Evolutionary conservation across 2,888 invertebrate species (phyloP), one percentile per base, ranked within the genome.

Genomic region (Onthophagus sagittarius): DNA sequence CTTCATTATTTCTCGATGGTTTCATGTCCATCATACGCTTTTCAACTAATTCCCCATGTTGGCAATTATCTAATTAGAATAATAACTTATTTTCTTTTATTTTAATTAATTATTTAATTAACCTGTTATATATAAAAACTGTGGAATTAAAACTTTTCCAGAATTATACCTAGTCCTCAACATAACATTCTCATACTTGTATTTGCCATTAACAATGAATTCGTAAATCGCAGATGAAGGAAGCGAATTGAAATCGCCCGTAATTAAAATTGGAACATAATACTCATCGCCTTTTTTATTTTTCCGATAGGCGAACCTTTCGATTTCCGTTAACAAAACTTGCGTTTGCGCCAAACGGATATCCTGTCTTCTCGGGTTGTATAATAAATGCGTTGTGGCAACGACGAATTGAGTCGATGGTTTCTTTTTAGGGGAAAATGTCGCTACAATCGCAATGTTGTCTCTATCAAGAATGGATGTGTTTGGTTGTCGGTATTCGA

Each of bases 311-410:
- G 95, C 90, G 77, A 95, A 89, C 79, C 93, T 88, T 78, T 96
- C 94, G 3, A 99, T 86, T 85, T 97, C 95, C 0, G 95, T 91
- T 9, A 99, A 86, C 6, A 99, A 86, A 53, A 95, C 83, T 80
- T 94, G 93, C 62, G 93, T 87, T 86, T 99, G 99, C 0, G 95
- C 97, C 33, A 98, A 86, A 78, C 97, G 91, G 0, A 98, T 91
- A 83, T 99, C 98, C 15, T 94, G 91, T 62, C 99, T 88, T 78
- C 87, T 91, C 0, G 96, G 97, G 87, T 99, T 99, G 84, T 94
- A 99, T 7, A 99, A 86, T 67, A 99, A 87, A 85, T 99, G 99
- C 0, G 99, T 99, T 9, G 96, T 99, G 2, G 96, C 95, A 0
- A 99, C 90, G 71, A 95, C 89, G 63, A 98, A 84, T 5, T 89